Evolutionary conservation across 2,797 vertebrate species (phyloP), one percentile per base, ranked within the genome.

Genomic region (Hydrocynus forskahlii): DNA sequence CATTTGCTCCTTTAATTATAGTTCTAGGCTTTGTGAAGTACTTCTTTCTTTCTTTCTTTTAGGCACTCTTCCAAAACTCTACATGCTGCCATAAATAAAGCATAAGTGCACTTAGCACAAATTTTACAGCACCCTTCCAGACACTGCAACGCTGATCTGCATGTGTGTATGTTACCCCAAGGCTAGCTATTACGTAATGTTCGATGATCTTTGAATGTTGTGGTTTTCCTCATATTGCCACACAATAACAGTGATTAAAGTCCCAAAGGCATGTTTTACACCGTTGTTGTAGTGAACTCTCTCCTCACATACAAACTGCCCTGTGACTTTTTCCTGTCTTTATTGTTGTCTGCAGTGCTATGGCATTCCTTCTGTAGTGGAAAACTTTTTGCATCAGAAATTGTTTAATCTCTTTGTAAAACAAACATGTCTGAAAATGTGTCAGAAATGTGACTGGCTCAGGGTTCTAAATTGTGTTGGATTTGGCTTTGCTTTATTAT

Each of bases 151-250:
- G 8, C 14, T 71, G 25, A 19, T 55, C 19, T 48, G 29, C 13
- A 9, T 10, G 43, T 50, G 50, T 55, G 69, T 71, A 40, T 69
- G 67, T 48, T 10, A n/a, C 19, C 50, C 38, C 17, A 38, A 43
- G 54, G 71, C 52, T 55, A 66, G 21, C 54, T 35, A n/a, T 7
- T 60, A 59, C 54, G 68, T 75, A 29, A 70, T 80, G 29, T 73
- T 23, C 16, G 48, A 57, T n/a, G 60, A 23, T n/a, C 63, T 35
- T 75, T 55, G 38, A 12, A 13, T 54, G 16, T 62, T 59, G 43
- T 62, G 70, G 29, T 70, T 78, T 50, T 25, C 38, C 35, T 55
- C 45, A 59, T 17, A 16, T 59, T 23, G 19, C 40, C 19, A 50
- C n/a, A 52, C 43, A 68, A 73, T 35, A 60, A 23, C 19, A 63